Evolutionary conservation across 2,888 invertebrate species (phyloP).

Genomic region (Mesochorus sp.): DNA sequence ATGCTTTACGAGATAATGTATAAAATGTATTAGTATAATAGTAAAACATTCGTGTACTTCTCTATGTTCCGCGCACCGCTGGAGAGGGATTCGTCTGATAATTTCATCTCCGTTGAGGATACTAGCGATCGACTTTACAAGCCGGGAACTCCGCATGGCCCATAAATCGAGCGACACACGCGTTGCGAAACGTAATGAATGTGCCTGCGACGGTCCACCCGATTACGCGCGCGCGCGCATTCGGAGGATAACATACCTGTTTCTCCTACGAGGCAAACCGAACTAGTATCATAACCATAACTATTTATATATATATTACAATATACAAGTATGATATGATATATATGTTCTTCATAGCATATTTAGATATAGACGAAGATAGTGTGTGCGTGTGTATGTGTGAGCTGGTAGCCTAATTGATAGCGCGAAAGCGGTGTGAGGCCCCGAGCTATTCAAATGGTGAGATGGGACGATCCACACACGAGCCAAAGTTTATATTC

Average conservation of each 20-base stretch:
- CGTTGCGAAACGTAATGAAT: slow-evolving; percentile 59
- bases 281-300: slow-evolving; percentile 21
- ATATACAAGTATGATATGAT: slow-evolving; percentile 28
- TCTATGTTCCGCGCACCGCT: slow-evolving; percentile 13
- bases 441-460: slow-evolving; percentile 36
- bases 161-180: slow-evolving; percentile 65
- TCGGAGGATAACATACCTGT: slow-evolving; percentile 31
- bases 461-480: slow-evolving; percentile 31
- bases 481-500: slow-evolving; percentile 11
- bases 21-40: no score
- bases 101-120: slow-evolving; percentile 61
- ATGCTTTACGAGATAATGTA: no score
- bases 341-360: slow-evolving; percentile 12
- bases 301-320: slow-evolving; percentile 10
- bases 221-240: slow-evolving; percentile 19
- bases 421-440: slow-evolving; percentile 54
- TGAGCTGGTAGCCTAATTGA: slow-evolving; percentile 61
- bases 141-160: slow-evolving; percentile 23
- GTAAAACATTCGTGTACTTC: no score
- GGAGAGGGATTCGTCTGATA: slow-evolving; percentile 59
- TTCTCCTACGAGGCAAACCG: slow-evolving; percentile 10
- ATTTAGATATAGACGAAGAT: slow-evolving; percentile 15
- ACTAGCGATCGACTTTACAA: slow-evolving; percentile 47
- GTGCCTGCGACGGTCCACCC: slow-evolving; percentile 30
- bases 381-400: not conserved